These are phyloP conservation scores for Melanotaenia duboulayi DNA, from an alignment of 2,113 vertebrate species.

Conservation along the genomic window DNA sequence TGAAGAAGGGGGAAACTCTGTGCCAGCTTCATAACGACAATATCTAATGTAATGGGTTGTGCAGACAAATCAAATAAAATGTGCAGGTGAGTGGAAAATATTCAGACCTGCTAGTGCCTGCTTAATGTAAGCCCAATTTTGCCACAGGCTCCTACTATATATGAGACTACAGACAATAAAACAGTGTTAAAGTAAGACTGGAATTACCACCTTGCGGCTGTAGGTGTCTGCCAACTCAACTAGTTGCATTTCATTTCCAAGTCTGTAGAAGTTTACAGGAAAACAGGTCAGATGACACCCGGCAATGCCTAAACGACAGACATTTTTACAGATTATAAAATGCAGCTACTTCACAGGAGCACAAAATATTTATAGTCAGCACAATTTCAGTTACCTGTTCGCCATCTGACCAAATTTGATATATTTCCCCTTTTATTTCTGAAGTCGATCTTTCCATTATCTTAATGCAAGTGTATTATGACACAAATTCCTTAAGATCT, in stretches of 20 bases:
- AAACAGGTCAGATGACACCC: neutral
- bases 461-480: neutral
- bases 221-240: neutral
- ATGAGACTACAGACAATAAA: slow-evolving; percentile 31
- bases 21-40: neutral
- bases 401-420: too few relatives aligned
- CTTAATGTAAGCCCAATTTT: slow-evolving; percentile 35
- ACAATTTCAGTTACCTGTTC: too few relatives aligned
- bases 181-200: neutral
- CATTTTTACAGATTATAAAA: neutral
- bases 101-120: slow-evolving; percentile 37
- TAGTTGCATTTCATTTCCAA: neutral
- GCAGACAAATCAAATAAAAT: slow-evolving; percentile 11
- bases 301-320: neutral
- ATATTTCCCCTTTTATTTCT: too few relatives aligned
- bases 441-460: neutral
- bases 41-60: slow-evolving; percentile 2
- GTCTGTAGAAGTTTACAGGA: neutral
- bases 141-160: slow-evolving; percentile 23
- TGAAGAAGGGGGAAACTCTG: neutral
- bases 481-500: too few relatives aligned
- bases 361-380: too few relatives aligned
- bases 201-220: slow-evolving; percentile 10
- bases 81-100: slow-evolving; percentile 33
- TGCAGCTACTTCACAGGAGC: neutral